Conservation (phyloP, 2,888 invertebrate genomes). For the Eremobia ochroleuca region DNA sequence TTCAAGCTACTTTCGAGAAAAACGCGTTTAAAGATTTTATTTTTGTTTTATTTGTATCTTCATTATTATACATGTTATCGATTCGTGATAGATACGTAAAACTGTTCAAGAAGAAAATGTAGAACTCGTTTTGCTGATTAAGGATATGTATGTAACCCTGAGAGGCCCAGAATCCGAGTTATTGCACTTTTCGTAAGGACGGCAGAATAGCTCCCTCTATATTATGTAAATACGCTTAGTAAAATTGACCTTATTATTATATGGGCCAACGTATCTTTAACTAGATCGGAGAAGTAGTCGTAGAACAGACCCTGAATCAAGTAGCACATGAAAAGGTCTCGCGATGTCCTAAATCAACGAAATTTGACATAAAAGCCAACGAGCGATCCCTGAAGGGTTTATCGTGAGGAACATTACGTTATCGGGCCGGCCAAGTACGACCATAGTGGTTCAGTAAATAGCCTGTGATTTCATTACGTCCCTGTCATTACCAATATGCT, state of each 20-base stretch:
- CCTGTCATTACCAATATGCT: conserved; percentile 30
- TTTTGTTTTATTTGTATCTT: no score
- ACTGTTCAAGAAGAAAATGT: no score
- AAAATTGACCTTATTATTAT: conserved; percentile 22
- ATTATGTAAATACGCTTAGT: conserved; percentile 16
- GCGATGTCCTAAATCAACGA: conserved; percentile 51
- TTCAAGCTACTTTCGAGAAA: no score
- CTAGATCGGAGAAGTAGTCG: conserved; percentile 19
- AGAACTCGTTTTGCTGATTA: no score
- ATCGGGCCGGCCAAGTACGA: conserved; percentile 38
- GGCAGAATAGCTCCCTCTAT: neutral
- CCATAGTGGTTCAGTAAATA: conserved; percentile 38
- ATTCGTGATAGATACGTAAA: no score
- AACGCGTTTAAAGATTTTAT: no score
- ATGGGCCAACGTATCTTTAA: conserved; percentile 13
- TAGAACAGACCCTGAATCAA: conserved; percentile 29
- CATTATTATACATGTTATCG: no score
- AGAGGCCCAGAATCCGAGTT: no score
- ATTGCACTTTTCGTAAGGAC: no score
- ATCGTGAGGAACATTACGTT: conserved; percentile 51
- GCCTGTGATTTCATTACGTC: conserved; percentile 39
- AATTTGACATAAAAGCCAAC: conserved; percentile 40
- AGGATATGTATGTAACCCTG: no score
- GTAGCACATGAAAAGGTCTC: conserved; percentile 33
- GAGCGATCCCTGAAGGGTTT: conserved; percentile 50